Conservation (phyloP, 1,140 invertebrate genomes). For the Ladona fulva region DNA sequence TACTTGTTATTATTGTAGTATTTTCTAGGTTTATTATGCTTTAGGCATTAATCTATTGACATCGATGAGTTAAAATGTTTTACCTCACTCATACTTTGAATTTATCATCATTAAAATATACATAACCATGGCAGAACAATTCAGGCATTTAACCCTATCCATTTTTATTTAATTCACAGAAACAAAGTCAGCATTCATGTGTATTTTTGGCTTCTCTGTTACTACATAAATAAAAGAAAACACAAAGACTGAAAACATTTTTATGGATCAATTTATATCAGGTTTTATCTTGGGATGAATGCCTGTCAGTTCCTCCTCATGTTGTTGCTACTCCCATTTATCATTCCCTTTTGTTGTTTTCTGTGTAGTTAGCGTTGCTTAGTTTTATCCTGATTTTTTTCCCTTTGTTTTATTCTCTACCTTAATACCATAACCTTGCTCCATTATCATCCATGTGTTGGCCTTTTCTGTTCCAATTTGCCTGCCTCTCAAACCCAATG, state of each 20-base stretch:
- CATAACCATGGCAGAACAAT: too few relatives aligned
- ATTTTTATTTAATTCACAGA: too few relatives aligned
- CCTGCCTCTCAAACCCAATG: not conserved
- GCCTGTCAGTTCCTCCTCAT: not conserved
- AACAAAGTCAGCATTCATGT: too few relatives aligned
- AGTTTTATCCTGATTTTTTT: slow-evolving; percentile 38
- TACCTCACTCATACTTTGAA: too few relatives aligned
- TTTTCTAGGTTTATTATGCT: too few relatives aligned
- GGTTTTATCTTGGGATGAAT: not conserved
- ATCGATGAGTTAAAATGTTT: too few relatives aligned
- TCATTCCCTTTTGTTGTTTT: not conserved
- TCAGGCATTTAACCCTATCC: too few relatives aligned
- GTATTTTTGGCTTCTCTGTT: too few relatives aligned
- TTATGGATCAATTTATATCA: not conserved
- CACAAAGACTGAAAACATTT: not conserved
- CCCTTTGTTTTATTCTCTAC: slow-evolving; percentile 24
- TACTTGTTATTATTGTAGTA: too few relatives aligned
- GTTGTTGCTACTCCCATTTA: not conserved
- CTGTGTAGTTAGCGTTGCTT: slow-evolving; percentile 32
- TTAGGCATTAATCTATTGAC: too few relatives aligned
- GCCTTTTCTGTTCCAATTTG: not conserved
- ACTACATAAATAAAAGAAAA: too few relatives aligned
- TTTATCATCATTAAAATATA: too few relatives aligned
- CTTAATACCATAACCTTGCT: not conserved
- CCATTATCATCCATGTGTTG: not conserved